Evolutionary conservation across 2,113 vertebrate species (phyloP).

Genomic region (Cathartes aura): DNA sequence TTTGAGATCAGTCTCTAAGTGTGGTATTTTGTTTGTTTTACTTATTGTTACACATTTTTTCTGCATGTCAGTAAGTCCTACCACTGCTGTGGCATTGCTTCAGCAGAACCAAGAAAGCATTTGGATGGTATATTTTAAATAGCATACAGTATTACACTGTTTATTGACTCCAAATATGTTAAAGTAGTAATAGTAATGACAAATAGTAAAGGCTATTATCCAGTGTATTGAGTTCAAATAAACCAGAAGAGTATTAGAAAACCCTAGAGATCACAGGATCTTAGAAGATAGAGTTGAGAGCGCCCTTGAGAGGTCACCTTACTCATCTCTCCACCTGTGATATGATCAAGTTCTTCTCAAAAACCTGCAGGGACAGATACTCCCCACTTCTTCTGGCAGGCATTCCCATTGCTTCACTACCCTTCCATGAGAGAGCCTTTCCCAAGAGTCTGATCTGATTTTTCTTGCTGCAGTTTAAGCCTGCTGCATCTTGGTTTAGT

Average conservation of each 20-base stretch:
- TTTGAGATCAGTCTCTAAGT: neutral
- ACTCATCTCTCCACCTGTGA: neutral
- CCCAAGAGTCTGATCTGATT: neutral
- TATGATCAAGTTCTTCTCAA: neutral
- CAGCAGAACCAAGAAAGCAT: neutral
- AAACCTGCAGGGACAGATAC: neutral
- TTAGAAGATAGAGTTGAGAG: neutral
- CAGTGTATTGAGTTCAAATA: neutral
- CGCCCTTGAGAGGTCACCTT: neutral
- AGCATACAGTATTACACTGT: neutral
- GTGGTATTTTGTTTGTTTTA: neutral
- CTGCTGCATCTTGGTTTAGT: neutral
- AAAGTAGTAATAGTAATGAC: neutral
- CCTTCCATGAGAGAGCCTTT: neutral
- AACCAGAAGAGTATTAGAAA: neutral
- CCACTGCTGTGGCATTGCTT: neutral
- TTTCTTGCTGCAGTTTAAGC: neutral
- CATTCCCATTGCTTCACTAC: neutral
- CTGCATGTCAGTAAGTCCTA: neutral
- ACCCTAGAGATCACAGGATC: neutral
- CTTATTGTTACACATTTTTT: neutral
- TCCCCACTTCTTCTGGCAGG: neutral
- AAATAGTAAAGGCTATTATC: neutral
- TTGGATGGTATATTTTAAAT: neutral
- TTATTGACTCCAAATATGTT: neutral